Base-by-base conservation (phyloP, 2,113 vertebrate species). In the Clarias macrocephalus region DNA sequence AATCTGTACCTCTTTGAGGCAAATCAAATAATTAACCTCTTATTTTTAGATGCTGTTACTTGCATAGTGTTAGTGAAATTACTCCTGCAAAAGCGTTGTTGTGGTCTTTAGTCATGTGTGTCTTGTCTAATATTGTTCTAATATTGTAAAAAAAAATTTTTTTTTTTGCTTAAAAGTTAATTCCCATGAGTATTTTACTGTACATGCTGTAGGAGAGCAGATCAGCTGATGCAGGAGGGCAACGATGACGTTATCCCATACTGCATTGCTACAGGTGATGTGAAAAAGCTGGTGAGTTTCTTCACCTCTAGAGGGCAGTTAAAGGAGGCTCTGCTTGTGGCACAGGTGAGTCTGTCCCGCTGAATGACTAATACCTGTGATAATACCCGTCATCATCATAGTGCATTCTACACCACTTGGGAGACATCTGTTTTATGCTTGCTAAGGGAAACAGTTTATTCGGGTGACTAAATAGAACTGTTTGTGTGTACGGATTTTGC, bases 201-300 rank as follows among this genome's bases (percentile, higher is more conserved):
- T 37, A 5, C 30, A 5, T 6, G 19, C 86, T 89, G 82, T 93
- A 99, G 98, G 95, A 96, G 98, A 96, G 97, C 97, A 2, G 97
- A 98, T 77, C 98, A 99, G 80, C 95, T 99, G 91, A 97, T 99
- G 92, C 96, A 96, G 76, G 98, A 99, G 91, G 98, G 97, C 85
- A 98, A 96, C 80, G 96, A 99, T 88, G 97, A 97, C 80, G 96
- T 96, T 65, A 97, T 99, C 89, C 98, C 98, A 0, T 99, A 97
- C 90, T 99, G 97, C 92, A 95, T 99, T 83, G 98, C 98, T 83
- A 92, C 92, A 0, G 98, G 97, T 23, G 98, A 99, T 89, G 95
- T 99, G 33, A 97, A 95, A 89, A 99, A 97, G 59, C 91, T 99
- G 1, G 96, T 98, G 33, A 92, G 91, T 30, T 99, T 99, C 93